A percentile compares a stretch with the other conserved stretches of the same genome.
Evolutionary conservation across 2,888 invertebrate species (phyloP).

Genomic region (Heteromyza rotundicornis): DNA sequence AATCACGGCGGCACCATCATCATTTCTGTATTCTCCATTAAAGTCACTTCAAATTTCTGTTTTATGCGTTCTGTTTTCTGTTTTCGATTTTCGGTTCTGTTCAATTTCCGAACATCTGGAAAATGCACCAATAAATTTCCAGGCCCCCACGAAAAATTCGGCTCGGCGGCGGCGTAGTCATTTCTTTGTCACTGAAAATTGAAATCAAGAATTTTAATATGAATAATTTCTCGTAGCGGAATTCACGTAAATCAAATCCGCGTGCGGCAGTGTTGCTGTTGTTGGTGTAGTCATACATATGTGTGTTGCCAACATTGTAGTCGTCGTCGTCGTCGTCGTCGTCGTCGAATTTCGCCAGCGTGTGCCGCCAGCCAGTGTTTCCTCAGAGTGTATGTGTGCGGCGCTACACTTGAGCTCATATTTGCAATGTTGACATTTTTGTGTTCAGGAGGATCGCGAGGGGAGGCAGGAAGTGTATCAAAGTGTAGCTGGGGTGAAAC

Average conservation of each 20-base stretch:
- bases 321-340: not conserved
- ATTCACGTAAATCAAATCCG: conserved; percentile 50
- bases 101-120: conserved; percentile 3
- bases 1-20: too few relatives aligned
- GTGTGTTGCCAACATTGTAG: too few relatives aligned
- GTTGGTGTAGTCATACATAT: too few relatives aligned
- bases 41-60: too few relatives aligned
- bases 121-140: conserved; percentile 2
- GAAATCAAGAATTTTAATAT: conserved; percentile 31
- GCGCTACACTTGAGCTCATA: conserved; percentile 18
- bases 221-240: conserved; percentile 49
- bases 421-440: conserved; percentile 14
- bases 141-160: not conserved
- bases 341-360: not conserved
- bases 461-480: not conserved
- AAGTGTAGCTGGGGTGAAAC: not conserved
- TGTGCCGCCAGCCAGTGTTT: not conserved
- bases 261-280: conserved; percentile 13
- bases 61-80: too few relatives aligned
- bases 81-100: too few relatives aligned
- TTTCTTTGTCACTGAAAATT: conserved; percentile 6
- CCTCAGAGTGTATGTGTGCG: not conserved
- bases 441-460: not conserved
- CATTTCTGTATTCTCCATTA: too few relatives aligned
- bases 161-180: not conserved